Conservation (phyloP, 1,140 invertebrate genomes). For the Drosophila arawakana region DNA sequence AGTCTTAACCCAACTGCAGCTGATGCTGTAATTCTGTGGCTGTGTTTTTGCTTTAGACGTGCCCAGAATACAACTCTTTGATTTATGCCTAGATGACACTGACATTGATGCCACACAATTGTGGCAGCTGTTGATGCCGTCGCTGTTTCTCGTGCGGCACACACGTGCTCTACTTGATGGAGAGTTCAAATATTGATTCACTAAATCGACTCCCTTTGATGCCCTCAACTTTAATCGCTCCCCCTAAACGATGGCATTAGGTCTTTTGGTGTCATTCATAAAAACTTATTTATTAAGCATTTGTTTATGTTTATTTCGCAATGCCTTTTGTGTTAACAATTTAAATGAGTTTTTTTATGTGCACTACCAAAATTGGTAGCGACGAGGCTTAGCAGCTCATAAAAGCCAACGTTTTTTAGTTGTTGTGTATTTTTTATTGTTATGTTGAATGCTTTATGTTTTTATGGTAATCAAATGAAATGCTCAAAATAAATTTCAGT, state of each 20-base stretch:
- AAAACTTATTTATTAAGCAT: constrained; percentile 32
- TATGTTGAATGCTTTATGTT: constrained; percentile 17
- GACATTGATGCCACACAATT: constrained; percentile 35
- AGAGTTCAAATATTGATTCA: constrained; percentile 3
- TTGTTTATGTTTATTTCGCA: constrained; percentile 62
- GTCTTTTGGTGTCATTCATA: constrained; percentile 42
- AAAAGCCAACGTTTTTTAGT: constrained; percentile 26
- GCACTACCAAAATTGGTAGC: constrained; percentile 54
- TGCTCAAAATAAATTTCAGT: constrained; percentile 14
- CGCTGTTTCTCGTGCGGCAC: neutral
- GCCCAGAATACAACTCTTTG: constrained; percentile 30
- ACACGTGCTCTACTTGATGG: constrained; percentile 2
- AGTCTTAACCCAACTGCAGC: constrained; percentile 30
- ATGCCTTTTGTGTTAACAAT: constrained; percentile 52
- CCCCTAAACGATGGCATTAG: constrained; percentile 23
- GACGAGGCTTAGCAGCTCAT: constrained; percentile 44
- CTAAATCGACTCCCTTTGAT: neutral
- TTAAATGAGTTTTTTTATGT: constrained; percentile 59
- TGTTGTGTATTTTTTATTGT: constrained; percentile 22
- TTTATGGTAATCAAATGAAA: constrained; percentile 16
- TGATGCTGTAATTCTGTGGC: neutral
- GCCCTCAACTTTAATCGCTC: neutral
- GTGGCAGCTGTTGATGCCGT: constrained; percentile 9
- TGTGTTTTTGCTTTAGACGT: constrained; percentile 11
- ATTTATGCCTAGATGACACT: constrained; percentile 39